Base-by-base conservation (phyloP, 2,113 vertebrate genomes). In the Nasalis larvatus region DNA sequence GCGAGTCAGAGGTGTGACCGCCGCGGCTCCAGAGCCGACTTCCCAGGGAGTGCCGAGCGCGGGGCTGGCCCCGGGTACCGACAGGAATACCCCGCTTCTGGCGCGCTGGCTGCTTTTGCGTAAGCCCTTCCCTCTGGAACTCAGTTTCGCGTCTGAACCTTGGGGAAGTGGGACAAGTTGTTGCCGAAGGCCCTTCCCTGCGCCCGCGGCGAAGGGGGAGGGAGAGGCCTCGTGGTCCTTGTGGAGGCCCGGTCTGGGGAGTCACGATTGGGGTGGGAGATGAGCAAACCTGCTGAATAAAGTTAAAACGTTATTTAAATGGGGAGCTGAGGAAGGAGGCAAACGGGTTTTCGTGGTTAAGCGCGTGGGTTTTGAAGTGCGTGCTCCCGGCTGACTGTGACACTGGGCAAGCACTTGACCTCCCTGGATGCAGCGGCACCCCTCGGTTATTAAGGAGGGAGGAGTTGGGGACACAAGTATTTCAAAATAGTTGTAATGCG, bases 1-100 rank as follows among this genome's bases (percentile, higher is more conserved):
- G 99, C 95, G 99, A 99, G 98, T 99, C 99, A 2, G 99, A 99
- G 1, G 99, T 99, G 97, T 99, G 98, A 98, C 12, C 6, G 18
- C 16, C 5, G 13, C 58, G 5, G 27, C 42, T 32, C 42, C 25
- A 49, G 37, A 60, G 89, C 77, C 1, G 63, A 60, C 66, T 47
- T 42, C 30, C 81, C 3, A 17, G 8, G 47, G 49, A 42, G 66
- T 17, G 27, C 21, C 83, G 10, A 37, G 37, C 52, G 49, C 54
- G 8, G 35, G 91, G 82, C 93, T 84, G 82, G 86, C 27, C 88
- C 77, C 54, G 30, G 35, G 82, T 82, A 16, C 54, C 0, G 3
- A 54, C 88, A 18, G 74, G 35, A 89, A 56, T 17, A 32, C 80
- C 40, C 74, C 12, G 84, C 66, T 74, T 77, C 78, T 0, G 45